Evolutionary conservation across 30 jellyfish, hydroid and myxozoan genomes (phyloP).

Genomic region (Hydra vulgaris): DNA sequence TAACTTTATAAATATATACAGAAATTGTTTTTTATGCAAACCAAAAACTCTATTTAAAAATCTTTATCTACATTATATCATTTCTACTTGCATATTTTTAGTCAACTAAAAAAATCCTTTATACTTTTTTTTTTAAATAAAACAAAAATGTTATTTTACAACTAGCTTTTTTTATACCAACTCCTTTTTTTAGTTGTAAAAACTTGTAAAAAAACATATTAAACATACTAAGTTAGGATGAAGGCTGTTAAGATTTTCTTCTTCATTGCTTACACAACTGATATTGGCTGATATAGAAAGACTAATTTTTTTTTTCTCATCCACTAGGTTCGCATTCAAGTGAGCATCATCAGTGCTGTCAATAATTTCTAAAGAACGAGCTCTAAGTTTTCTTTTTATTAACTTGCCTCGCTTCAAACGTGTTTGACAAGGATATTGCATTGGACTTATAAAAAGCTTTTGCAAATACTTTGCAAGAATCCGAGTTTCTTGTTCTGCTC

Average conservation of each 20-base stretch:
- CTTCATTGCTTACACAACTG: no score
- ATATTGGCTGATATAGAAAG: not conserved
- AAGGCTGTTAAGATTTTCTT: constrained; percentile 6
- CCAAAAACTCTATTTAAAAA: no score
- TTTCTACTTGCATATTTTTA: no score
- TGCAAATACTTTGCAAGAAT: constrained; percentile 69
- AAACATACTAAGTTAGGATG: constrained; percentile 10
- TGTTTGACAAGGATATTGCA: constrained; percentile 10
- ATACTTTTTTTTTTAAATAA: no score
- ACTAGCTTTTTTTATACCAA: not conserved
- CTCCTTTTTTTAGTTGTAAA: not conserved
- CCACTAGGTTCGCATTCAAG: not conserved
- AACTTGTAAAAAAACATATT: not conserved
- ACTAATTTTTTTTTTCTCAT: not conserved
- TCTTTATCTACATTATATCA: no score
- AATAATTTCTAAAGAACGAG: not conserved
- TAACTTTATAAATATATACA: no score
- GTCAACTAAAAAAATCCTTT: no score
- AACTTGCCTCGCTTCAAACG: constrained; percentile 33
- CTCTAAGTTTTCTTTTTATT: constrained; percentile 5
- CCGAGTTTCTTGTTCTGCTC: constrained; percentile 72
- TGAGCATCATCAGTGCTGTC: not conserved
- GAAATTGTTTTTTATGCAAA: no score
- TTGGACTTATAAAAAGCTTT: constrained; percentile 45
- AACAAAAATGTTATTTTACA: constrained; percentile 16